These are phyloP conservation scores for Austrofundulus limnaeus DNA, from an alignment of 2,113 vertebrate species.

Conservation along the genomic window DNA sequence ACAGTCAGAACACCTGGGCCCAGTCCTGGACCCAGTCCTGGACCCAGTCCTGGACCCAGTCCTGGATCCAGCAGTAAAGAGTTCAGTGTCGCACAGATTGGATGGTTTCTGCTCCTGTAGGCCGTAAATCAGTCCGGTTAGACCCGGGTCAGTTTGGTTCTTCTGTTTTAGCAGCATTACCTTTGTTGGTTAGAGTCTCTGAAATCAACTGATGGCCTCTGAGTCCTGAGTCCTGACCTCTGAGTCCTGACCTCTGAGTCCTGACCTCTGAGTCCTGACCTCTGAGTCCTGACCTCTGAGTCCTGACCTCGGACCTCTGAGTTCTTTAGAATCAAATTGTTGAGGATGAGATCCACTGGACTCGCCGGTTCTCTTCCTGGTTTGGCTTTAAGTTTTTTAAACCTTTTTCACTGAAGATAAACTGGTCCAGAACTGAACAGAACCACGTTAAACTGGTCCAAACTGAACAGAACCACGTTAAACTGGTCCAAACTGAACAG, in stretches of 20 bases:
- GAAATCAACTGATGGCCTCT: not conserved
- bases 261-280: no score
- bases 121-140: not conserved
- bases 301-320: no score
- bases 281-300: no score
- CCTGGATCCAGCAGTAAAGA: not conserved
- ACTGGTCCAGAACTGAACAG: not conserved
- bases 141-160: not conserved
- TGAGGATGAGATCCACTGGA: not conserved
- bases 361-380: not conserved
- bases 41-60: slow-evolving; percentile 7
- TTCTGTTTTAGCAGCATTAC: not conserved
- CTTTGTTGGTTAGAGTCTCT: not conserved
- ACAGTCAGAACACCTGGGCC: slow-evolving; percentile 27
- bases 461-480: not conserved
- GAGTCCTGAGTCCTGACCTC: no score
- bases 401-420: no score
- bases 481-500: not conserved
- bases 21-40: not conserved
- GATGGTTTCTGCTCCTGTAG: not conserved
- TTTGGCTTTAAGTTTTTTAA: not conserved
- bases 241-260: no score
- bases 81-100: not conserved
- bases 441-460: not conserved
- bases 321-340: not conserved